Base-by-base conservation (phyloP, 2,113 vertebrate species). In the Aptenodytes forsteri region DNA sequence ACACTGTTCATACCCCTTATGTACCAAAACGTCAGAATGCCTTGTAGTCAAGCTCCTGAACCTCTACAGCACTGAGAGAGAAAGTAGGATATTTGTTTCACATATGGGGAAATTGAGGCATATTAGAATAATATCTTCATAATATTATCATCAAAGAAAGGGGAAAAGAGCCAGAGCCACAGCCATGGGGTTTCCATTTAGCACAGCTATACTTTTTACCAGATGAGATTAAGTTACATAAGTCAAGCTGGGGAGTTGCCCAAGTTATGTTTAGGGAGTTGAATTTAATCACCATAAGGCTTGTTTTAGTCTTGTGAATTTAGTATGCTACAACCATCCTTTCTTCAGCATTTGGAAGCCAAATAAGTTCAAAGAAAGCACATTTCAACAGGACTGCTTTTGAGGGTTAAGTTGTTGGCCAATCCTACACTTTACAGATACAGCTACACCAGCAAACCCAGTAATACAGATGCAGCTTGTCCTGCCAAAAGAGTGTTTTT, bases 271-370 rank as follows among this genome's bases (percentile, higher is more conserved):
- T 86, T 20, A 26, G 82, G 84, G 89, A 92, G 75, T 91, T 93
- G 67, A 47, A 77, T 73, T 90, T 64, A 91, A 94, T 93, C 78
- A 44, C 76, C 80, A 9, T 47, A 40, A 85, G 73, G 58, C 55
- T 96, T 76, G 86, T 50, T 96, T 87, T 34, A 85, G 87, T 42
- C 78, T 52, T 83, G 55, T 80, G 91, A 90, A 86, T 96, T 88
- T 65, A 26, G 2, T 70, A 32, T 32, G 49, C n/a, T 83, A 32
- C 91, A 93, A 32, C 16, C 79, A 94, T 34, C 38, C n/a, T 90
- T 83, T 64, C 62, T 56, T 40, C 78, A 94, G 94, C 81, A 83
- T 7, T 44, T 25, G 67, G 89, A 87, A 62, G 49, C 81, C 87
- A 94, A 93, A 38, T 40, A 81, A 70, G n/a, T 59, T 86, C 64